A percentile compares a stretch with the other conserved stretches of the same genome.
Conservation (phyloP, 2,888 invertebrate species). For the Ectobius pallidus region DNA sequence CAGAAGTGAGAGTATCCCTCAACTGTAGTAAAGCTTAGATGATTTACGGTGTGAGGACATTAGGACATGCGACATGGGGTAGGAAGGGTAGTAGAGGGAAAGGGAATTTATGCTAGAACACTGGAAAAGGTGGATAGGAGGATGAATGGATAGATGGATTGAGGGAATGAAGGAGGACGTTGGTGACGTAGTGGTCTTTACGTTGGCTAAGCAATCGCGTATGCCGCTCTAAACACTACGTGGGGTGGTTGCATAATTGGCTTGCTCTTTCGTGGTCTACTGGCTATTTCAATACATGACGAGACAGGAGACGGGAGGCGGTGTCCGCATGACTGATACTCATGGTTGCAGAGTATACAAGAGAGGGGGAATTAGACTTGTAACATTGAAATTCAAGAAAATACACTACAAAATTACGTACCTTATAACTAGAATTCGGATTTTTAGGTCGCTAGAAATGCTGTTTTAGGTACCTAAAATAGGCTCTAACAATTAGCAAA, state of each 20-base stretch:
- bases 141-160: no score
- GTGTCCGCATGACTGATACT: conserved; percentile 25
- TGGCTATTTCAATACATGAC: conserved; percentile 25
- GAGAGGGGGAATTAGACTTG: neutral
- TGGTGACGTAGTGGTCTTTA: conserved; percentile 22
- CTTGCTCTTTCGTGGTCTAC: conserved; percentile 23
- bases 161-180: conserved; percentile 2
- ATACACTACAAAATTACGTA: no score
- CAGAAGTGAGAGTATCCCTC: neutral
- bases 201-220: conserved; percentile 29
- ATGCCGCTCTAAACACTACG: conserved; percentile 7
- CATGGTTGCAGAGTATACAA: conserved; percentile 16
- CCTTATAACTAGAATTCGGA: no score
- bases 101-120: no score
- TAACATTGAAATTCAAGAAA: no score
- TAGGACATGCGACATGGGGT: neutral
- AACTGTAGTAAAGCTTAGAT: conserved; percentile 26
- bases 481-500: no score
- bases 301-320: neutral
- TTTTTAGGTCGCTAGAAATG: no score
- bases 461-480: no score
- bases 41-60: conserved; percentile 36
- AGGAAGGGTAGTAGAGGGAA: no score
- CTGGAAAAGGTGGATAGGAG: no score
- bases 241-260: conserved; percentile 26